Conservation (phyloP, 2,113 vertebrate genomes). For the Asarcornis scutulata region DNA sequence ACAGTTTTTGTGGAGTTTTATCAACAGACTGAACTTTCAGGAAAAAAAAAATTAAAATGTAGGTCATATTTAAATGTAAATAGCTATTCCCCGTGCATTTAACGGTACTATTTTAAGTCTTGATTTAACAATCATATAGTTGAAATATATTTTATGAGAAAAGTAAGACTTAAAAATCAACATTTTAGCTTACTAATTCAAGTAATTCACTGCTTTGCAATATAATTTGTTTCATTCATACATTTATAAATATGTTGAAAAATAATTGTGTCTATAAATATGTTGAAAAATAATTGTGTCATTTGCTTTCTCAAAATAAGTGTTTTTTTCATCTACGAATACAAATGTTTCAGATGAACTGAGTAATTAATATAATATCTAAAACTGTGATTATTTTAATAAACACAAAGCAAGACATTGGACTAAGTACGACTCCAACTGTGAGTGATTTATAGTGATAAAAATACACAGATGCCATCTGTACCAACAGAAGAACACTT, state of each 20-base stretch:
- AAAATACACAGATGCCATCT: constrained; percentile 73
- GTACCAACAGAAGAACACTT: constrained; percentile 67
- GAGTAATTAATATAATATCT: constrained; percentile 7
- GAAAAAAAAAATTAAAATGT: neutral
- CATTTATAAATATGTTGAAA: constrained; percentile 2
- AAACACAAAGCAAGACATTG: constrained; percentile 63
- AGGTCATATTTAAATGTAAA: neutral
- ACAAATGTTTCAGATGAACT: constrained; percentile 49
- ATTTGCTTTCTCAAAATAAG: constrained; percentile 68
- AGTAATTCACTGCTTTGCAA: neutral
- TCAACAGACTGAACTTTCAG: neutral
- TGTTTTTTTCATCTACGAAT: constrained; percentile 40
- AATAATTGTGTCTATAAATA: constrained; percentile 36
- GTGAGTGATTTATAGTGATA: constrained; percentile 65
- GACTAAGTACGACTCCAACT: constrained; percentile 57
- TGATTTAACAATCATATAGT: neutral
- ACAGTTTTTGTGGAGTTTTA: neutral
- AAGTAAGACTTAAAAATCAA: neutral
- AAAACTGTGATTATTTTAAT: constrained; percentile 62
- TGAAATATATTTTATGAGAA: neutral
- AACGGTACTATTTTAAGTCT: neutral
- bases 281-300: constrained; percentile 24
- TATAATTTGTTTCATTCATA: neutral
- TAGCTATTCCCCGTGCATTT: neutral
- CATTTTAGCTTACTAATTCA: neutral